These are phyloP conservation scores for Remorina albescens DNA, from an alignment of 2,797 vertebrate species.

Conservation along the genomic window DNA sequence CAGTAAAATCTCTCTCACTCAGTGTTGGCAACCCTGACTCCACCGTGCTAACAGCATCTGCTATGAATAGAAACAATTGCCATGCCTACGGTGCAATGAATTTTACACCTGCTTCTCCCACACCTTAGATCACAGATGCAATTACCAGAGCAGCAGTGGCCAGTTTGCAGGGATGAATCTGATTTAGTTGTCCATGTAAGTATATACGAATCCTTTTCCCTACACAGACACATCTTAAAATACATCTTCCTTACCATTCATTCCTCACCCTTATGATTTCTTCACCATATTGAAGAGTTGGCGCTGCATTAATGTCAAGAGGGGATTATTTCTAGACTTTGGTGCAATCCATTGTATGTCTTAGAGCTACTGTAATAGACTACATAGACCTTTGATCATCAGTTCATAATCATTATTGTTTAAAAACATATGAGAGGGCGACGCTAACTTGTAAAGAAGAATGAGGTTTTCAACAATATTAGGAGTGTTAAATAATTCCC, in stretches of 20 bases:
- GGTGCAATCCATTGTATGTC: neutral
- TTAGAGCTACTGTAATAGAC: neutral
- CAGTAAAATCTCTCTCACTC: conserved; percentile 39
- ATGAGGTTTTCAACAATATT: conserved; percentile 45
- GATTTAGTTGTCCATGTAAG: conserved; percentile 3
- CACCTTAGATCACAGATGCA: conserved; percentile 51
- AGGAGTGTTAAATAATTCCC: conserved; percentile 52
- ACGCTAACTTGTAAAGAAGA: conserved; percentile 30
- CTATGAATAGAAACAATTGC: conserved; percentile 61
- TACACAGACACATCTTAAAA: neutral
- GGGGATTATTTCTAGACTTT: conserved; percentile 3
- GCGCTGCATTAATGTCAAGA: conserved; percentile 4
- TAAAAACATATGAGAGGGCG: conserved; percentile 15
- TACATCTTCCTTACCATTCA: no score
- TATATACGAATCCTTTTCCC: conserved; percentile 4
- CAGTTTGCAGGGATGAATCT: conserved; percentile 39
- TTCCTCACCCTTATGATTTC: neutral
- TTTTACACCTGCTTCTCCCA: conserved; percentile 55
- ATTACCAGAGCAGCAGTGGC: conserved; percentile 42
- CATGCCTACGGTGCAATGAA: conserved; percentile 18
- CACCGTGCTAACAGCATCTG: conserved; percentile 43
- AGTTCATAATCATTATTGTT: conserved; percentile 23
- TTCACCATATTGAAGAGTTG: conserved; percentile 24
- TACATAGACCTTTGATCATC: conserved; percentile 8
- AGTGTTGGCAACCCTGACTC: conserved; percentile 30